phyloP scores from a whole-genome alignment of 2,888 invertebrate genomes.

The Cantharis flavilabris region DNA sequence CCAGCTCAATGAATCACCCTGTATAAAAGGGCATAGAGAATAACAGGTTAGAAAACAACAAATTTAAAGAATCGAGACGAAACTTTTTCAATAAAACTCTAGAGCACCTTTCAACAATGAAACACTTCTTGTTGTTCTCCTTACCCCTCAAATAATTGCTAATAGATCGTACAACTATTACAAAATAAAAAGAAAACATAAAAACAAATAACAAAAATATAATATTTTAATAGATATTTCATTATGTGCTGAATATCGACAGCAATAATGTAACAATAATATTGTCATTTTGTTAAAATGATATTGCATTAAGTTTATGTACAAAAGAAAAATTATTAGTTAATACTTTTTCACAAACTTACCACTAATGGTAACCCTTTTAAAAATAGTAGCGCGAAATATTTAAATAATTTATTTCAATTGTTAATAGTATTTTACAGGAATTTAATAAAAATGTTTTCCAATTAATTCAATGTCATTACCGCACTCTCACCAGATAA shows the following conservation, averaged over 20 bases:
- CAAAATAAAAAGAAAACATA: not conserved
- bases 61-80: not conserved
- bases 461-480: slow-evolving; percentile 27
- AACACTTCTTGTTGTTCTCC: not conserved
- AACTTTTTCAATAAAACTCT: not conserved
- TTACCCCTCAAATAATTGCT: not conserved
- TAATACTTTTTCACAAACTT: slow-evolving; percentile 18
- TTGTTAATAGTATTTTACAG: slow-evolving; percentile 35
- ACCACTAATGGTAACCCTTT: slow-evolving; percentile 12
- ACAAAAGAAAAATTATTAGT: slow-evolving; percentile 35
- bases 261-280: slow-evolving; percentile 35
- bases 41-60: not conserved
- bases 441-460: slow-evolving; percentile 30
- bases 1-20: too few species aligned
- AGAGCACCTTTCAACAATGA: not conserved
- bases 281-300: slow-evolving; percentile 41
- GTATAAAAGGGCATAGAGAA: not conserved
- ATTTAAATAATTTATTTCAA: slow-evolving; percentile 30
- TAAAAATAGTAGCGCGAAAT: slow-evolving; percentile 14
- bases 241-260: not conserved
- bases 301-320: slow-evolving; percentile 37
- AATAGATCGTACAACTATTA: not conserved
- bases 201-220: not conserved
- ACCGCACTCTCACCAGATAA: slow-evolving; percentile 3
- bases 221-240: not conserved